Evolutionary conservation across 1,140 invertebrate genomes (phyloP).

Genomic region (Lepidostoma basale): DNA sequence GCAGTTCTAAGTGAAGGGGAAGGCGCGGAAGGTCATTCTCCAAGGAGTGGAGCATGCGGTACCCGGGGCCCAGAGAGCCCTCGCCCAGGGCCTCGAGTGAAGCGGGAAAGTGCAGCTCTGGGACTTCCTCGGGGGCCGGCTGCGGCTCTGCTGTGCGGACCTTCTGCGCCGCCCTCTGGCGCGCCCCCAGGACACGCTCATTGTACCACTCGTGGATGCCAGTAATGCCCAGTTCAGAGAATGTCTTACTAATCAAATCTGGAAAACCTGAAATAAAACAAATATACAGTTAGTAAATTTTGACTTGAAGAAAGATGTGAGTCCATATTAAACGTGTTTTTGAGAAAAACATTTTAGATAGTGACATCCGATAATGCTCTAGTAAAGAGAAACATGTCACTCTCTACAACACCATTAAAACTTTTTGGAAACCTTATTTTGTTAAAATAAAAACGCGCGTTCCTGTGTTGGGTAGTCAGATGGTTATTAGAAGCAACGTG

Average conservation of each 20-base stretch:
- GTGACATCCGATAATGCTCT: no score
- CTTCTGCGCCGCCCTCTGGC: conserved; percentile 51
- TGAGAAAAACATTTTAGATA: no score
- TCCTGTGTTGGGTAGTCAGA: no score
- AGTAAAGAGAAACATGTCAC: no score
- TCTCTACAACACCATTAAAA: no score
- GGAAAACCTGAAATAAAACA: conserved; percentile 56
- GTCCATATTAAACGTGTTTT: no score
- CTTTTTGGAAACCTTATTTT: no score
- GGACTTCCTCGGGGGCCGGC: conserved; percentile 57
- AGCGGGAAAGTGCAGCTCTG: conserved; percentile 59
- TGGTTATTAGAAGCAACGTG: no score
- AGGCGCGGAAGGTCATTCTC: conserved; percentile 52
- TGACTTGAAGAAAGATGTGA: no score
- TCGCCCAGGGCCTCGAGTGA: conserved; percentile 57
- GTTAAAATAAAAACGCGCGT: no score
- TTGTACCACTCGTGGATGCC: conserved; percentile 57
- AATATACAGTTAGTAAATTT: no score
- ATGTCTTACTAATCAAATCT: conserved; percentile 57
- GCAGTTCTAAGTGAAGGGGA: background rate
- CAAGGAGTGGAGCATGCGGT: conserved; percentile 58
- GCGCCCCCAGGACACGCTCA: conserved; percentile 51
- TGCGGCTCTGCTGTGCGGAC: conserved; percentile 52
- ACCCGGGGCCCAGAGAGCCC: conserved; percentile 55
- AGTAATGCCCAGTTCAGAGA: conserved; percentile 56